Percentiles rank a stretch among this genome's conserved stretches.
These are phyloP conservation scores for Centropus bengalensis DNA, from an alignment of 2,113 vertebrate genomes.

Conservation along the genomic window DNA sequence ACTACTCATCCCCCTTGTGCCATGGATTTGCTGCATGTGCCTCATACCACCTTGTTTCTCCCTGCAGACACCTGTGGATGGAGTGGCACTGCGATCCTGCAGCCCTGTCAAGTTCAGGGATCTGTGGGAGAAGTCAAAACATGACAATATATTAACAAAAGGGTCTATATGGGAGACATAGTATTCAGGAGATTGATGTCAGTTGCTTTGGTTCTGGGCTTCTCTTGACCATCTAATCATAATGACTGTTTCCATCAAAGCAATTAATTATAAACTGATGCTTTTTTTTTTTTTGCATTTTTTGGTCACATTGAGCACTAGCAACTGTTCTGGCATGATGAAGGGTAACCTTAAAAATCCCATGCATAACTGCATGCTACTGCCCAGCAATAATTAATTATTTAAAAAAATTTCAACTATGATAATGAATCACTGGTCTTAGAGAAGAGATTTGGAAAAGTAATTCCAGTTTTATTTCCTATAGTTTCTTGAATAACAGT, in stretches of 20 bases:
- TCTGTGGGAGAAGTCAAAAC: not conserved
- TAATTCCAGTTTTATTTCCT: not conserved
- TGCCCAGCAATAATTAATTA: not conserved
- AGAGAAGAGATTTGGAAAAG: not conserved
- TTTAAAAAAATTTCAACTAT: not conserved
- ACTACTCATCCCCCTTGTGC: not conserved
- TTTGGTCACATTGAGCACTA: not conserved
- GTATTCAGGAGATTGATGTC: not conserved
- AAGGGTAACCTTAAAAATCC: not conserved
- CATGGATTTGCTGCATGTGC: not conserved
- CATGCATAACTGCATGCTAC: not conserved
- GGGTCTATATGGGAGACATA: not conserved
- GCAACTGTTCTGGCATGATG: not conserved
- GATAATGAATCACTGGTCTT: not conserved
- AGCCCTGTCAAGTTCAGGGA: not conserved
- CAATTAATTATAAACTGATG: not conserved
- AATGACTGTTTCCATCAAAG: not conserved
- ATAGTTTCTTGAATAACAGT: not conserved
- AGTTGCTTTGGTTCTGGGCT: not conserved
- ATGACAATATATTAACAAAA: not conserved
- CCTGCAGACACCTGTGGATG: fast-evolving
- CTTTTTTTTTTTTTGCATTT: not conserved
- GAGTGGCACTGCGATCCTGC: fast-evolving
- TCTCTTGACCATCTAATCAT: not conserved
- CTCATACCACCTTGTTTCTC: not conserved